A percentile compares a stretch with the other conserved stretches of the same genome.
Conservation (phyloP, 2,113 vertebrate species). For the Alethe diademata region DNA sequence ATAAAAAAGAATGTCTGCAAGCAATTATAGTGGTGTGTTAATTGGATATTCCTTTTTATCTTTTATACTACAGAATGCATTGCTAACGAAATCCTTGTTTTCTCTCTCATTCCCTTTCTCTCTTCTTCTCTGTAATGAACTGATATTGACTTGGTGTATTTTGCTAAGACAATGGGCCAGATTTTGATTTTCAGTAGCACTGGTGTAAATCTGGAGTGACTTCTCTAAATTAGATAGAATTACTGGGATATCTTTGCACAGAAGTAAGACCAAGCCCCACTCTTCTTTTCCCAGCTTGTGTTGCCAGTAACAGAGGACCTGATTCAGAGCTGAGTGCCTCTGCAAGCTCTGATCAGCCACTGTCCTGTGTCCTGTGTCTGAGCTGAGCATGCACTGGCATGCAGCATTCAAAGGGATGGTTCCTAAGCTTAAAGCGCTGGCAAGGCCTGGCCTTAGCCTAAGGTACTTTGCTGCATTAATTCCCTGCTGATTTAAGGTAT, state of each 20-base stretch:
- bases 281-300: not conserved
- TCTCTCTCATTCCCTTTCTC: conserved; percentile 69
- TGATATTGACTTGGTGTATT: conserved; percentile 69
- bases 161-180: conserved; percentile 69
- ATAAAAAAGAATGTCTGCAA: conserved; percentile 89
- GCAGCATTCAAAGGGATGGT: not conserved
- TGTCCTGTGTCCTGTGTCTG: not conserved
- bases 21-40: conserved; percentile 91
- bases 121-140: conserved; percentile 65
- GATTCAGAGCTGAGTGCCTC: not conserved
- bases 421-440: not conserved
- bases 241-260: conserved; percentile 7
- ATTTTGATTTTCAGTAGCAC: conserved; percentile 64
- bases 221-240: conserved; percentile 50
- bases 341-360: not conserved
- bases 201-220: conserved; percentile 68
- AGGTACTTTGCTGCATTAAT: not conserved
- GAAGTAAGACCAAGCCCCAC: not conserved
- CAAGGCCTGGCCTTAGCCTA: not conserved
- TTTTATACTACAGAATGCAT: conserved; percentile 80
- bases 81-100: conserved; percentile 85
- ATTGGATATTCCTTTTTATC: conserved; percentile 96
- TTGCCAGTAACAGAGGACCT: not conserved
- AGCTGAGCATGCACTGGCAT: not conserved
- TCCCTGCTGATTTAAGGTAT: not conserved